Conservation (phyloP, 2,113 vertebrate species). For the Cygnus buccinator region DNA sequence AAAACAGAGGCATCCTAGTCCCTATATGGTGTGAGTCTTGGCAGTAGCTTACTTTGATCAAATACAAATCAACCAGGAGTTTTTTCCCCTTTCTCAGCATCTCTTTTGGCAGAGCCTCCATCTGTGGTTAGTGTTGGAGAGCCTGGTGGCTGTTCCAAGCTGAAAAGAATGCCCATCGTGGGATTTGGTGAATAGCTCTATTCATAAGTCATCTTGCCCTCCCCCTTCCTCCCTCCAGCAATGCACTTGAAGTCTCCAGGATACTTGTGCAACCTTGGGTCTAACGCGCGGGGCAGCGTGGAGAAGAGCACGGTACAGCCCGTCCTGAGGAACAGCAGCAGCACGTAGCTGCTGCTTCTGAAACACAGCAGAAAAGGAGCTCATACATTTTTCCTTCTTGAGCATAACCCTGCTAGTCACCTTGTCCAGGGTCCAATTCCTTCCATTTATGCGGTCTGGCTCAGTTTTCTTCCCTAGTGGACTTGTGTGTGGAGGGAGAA, state of each 20-base stretch:
- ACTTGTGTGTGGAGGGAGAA: background rate
- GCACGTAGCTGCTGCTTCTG: background rate
- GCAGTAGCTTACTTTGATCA: slow-evolving; percentile 16
- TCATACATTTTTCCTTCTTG: background rate
- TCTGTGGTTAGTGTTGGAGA: slow-evolving; percentile 45
- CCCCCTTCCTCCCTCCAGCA: background rate
- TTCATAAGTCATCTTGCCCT: slow-evolving; percentile 63
- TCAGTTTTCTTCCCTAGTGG: background rate
- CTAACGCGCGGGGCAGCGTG: background rate
- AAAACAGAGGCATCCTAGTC: background rate
- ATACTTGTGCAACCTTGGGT: background rate
- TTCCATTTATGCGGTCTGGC: background rate
- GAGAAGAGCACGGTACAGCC: slow-evolving; percentile 46
- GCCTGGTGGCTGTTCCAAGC: slow-evolving; percentile 20
- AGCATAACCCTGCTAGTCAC: accelerated
- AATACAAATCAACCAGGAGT: slow-evolving; percentile 47
- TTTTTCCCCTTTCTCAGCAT: slow-evolving; percentile 63
- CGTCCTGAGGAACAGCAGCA: background rate
- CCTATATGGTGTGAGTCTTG: background rate
- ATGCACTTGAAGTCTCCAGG: slow-evolving; percentile 6
- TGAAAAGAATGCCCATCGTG: slow-evolving; percentile 27
- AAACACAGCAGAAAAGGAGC: background rate
- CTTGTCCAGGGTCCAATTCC: background rate
- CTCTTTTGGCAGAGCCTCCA: slow-evolving; percentile 14
- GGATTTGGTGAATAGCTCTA: slow-evolving; percentile 73